phyloP scores from a whole-genome alignment of 2,797 vertebrate genomes.

The Menidia menidia region DNA sequence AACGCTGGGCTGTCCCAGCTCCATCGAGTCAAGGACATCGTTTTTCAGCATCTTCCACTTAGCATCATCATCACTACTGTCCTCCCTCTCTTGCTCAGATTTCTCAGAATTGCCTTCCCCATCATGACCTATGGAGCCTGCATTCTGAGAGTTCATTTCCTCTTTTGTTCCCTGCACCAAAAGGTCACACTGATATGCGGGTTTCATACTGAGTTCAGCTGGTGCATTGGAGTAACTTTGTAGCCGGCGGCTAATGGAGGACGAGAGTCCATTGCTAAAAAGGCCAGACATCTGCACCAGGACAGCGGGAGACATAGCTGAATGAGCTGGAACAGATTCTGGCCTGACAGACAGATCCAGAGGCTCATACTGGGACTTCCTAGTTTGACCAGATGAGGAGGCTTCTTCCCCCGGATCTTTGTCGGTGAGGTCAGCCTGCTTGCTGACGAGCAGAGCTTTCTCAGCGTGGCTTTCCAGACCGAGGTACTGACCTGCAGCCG shows the following conservation, averaged over 20 bases:
- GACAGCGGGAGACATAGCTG: slow-evolving; percentile 66
- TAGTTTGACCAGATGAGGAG: slow-evolving; percentile 73
- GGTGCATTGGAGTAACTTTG: slow-evolving; percentile 59
- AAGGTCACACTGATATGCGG: slow-evolving; percentile 82
- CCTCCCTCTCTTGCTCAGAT: slow-evolving; percentile 67
- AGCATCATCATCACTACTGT: slow-evolving; percentile 74
- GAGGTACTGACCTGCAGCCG: slow-evolving; percentile 84
- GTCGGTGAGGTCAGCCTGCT: slow-evolving; percentile 69
- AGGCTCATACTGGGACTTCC: slow-evolving; percentile 92
- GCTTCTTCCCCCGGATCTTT: slow-evolving; percentile 73
- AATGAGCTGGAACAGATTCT: slow-evolving; percentile 76
- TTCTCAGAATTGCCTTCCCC: slow-evolving; percentile 58
- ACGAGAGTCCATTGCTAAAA: slow-evolving; percentile 78
- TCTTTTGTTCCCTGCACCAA: slow-evolving; percentile 85
- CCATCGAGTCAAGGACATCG: slow-evolving; percentile 67
- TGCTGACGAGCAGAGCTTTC: slow-evolving; percentile 45
- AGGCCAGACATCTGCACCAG: slow-evolving; percentile 74
- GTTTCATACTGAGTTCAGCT: slow-evolving; percentile 57
- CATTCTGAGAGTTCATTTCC: slow-evolving; percentile 48
- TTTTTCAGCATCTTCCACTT: slow-evolving; percentile 66
- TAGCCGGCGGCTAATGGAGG: slow-evolving; percentile 53
- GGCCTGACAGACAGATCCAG: slow-evolving; percentile 91
- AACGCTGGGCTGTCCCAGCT: slow-evolving; percentile 56
- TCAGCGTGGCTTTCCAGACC: slow-evolving; percentile 83
- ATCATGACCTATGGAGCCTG: slow-evolving; percentile 40